Base-by-base conservation (phyloP, 2,113 vertebrate genomes). In the Platichthys stellatus region DNA sequence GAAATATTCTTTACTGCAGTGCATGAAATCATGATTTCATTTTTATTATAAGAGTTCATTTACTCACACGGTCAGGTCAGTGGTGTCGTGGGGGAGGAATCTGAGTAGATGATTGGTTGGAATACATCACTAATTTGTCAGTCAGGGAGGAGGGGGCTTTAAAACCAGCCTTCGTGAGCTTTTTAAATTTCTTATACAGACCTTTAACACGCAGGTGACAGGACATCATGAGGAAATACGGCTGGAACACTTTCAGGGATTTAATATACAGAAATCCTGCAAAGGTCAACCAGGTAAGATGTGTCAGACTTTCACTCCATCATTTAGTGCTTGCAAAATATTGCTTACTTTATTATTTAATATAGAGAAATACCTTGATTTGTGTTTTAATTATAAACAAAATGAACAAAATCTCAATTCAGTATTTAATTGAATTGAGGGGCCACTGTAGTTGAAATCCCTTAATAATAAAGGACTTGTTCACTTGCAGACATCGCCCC, bases 171-270 rank as follows among this genome's bases (percentile, higher is more conserved):
- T 57, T 38, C 76, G 62, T 72, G 51, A 67, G n/a, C 18, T 17
- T 64, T 69, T 24, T 63, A 4, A 47, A 74, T 18, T 18, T 78
- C 53, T 49, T 31, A 10, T 31, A 31, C 40, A 66, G 38, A 85
- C 5, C 5, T 45, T 54, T 59, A 43, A 63, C 59, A 57, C 67
- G 18, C 54, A 68, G 28, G 43, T 6, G 18, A 59, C 40, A 40
- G 20, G 80, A 80, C 26, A 94, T 95, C 26, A 94, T 95, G 93
- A 92, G 51, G 78, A 74, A 92, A 68, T 78, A 82, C 78, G 2
- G 66, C 70, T 91, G 82, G 88, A 84, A 73, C 59, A 82, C 53
- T 63, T 86, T 93, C 24, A 90, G 69, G 43, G 82, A 84, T 60
- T 69, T 91, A 5, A 77, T 93, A 24, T 86, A 89, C 21, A 86